Evolutionary conservation across 2,797 vertebrate genomes (phyloP).

Genomic region (Phoxinus dragarum): DNA sequence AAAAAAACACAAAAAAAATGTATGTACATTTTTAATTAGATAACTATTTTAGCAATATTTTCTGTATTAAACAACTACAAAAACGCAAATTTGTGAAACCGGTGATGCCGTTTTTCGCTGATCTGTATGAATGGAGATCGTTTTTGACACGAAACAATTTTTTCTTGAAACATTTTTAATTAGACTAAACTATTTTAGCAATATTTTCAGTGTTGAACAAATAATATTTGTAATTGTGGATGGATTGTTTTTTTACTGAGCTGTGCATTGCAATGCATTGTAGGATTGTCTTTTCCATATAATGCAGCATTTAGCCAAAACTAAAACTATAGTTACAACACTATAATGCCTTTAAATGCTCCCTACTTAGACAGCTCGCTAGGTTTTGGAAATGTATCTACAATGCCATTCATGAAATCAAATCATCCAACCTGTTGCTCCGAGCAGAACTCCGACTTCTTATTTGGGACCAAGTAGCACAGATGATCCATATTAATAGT

Average conservation of each 20-base stretch:
- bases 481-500: not conserved
- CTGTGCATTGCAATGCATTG: not conserved
- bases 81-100: too few species aligned
- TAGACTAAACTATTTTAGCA: not conserved
- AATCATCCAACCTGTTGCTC: not conserved
- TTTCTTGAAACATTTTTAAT: too few species aligned
- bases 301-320: not conserved
- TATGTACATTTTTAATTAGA: not conserved
- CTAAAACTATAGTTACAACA: too few species aligned
- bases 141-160: too few species aligned
- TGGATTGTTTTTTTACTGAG: not conserved
- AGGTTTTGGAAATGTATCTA: slow-evolving; percentile 1
- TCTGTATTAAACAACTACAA: not conserved
- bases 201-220: not conserved
- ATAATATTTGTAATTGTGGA: not conserved
- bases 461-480: not conserved
- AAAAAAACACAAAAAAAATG: too few species aligned
- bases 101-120: too few species aligned
- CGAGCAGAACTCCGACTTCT: not conserved
- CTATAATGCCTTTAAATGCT: not conserved
- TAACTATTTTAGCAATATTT: not conserved
- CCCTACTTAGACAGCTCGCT: not conserved
- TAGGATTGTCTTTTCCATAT: not conserved
- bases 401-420: not conserved
- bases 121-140: too few species aligned